Conservation (phyloP, 2,113 vertebrate genomes). For the Oryctolagus cuniculus region mOryCun1.1 NC_091447.1:22254501-22255000, state of each 20-base stretch:
- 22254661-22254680: accelerated
- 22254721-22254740: background rate
- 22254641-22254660: background rate
- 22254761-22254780: background rate
- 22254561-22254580: conserved; percentile 98
- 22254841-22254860: background rate
- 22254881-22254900: background rate
- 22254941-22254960: background rate
- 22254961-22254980: background rate
- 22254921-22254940: accelerated
- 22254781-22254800: accelerated
- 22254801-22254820: background rate
- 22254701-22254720: background rate
- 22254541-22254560: conserved; percentile 98
- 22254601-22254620: conserved; percentile 96
- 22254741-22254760: background rate
- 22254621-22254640: conserved; percentile 90
- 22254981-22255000: background rate
- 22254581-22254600: conserved; percentile 95
- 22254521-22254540: conserved; percentile 99
- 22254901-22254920: background rate
- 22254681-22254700: accelerated
- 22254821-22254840: background rate
- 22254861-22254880: background rate
- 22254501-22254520: conserved; percentile 99